Evolutionary conservation across 2,888 invertebrate genomes (phyloP).

Genomic region (Lysandra coridon): DNA sequence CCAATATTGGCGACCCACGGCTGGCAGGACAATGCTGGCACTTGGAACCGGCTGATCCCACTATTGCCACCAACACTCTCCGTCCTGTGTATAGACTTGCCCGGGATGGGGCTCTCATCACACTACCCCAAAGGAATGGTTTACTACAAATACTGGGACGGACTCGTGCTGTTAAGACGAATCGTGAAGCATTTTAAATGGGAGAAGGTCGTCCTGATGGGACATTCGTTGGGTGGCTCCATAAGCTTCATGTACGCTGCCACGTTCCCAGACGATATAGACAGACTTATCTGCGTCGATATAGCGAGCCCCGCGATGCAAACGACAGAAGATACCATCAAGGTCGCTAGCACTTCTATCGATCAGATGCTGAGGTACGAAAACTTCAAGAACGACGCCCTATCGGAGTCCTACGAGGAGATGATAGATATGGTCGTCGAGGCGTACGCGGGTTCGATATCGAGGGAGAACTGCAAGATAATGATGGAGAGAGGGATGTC

Average conservation of each 20-base stretch:
- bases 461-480: constrained; percentile 27
- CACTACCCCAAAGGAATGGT: constrained; percentile 62
- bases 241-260: constrained; percentile 90
- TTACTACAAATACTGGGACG: constrained; percentile 90
- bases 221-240: constrained; percentile 89
- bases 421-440: constrained; percentile 1
- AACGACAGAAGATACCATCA: constrained; percentile 74
- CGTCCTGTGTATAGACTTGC: constrained; percentile 88
- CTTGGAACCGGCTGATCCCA: constrained; percentile 88
- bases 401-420: constrained; percentile 10
- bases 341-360: constrained; percentile 50
- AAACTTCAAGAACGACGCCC: neutral
- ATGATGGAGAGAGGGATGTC: constrained; percentile 83
- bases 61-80: constrained; percentile 82
- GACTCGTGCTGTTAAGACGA: constrained; percentile 84
- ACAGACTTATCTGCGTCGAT: constrained; percentile 85
- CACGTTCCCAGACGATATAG: constrained; percentile 84
- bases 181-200: constrained; percentile 87
- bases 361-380: constrained; percentile 29
- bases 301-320: constrained; percentile 87
- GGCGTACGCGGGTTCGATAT: constrained; percentile 10
- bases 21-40: constrained; percentile 92
- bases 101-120: constrained; percentile 90
- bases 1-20: constrained; percentile 91
- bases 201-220: constrained; percentile 85